A percentile compares a stretch with the other conserved stretches of the same genome.
These are phyloP conservation scores for Leucoma salicis DNA, from an alignment of 2,888 invertebrate genomes.

Conservation along the genomic window DNA sequence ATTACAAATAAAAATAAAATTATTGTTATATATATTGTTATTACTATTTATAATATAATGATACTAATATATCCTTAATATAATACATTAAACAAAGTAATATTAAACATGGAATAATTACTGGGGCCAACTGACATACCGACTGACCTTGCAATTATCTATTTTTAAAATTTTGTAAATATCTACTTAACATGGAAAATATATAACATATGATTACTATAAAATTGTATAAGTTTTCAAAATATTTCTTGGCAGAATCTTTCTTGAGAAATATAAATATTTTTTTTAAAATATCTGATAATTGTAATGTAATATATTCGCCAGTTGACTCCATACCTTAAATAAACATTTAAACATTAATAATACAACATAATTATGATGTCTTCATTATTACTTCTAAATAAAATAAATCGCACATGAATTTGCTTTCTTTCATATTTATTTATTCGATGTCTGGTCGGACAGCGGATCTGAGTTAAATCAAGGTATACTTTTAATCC, in stretches of 20 bases:
- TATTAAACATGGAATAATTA: constrained; percentile 49
- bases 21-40: constrained; percentile 19
- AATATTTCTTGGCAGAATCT: too few species aligned
- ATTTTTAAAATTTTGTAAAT: too few species aligned
- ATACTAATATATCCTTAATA: constrained; percentile 45
- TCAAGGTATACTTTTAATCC: too few species aligned
- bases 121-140: constrained; percentile 23
- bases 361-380: constrained; percentile 50
- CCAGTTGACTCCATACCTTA: constrained; percentile 27
- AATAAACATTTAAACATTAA: constrained; percentile 44
- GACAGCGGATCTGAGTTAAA: too few species aligned
- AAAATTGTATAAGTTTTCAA: too few species aligned
- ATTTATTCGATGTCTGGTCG: constrained; percentile 14
- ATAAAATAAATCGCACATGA: constrained; percentile 7
- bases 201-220: too few species aligned
- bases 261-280: too few species aligned
- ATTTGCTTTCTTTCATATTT: constrained; percentile 5
- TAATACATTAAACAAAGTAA: constrained; percentile 54
- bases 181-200: too few species aligned
- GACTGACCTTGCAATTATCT: too few species aligned
- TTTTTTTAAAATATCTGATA: too few species aligned
- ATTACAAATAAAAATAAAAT: constrained; percentile 29
- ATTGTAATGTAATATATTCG: constrained; percentile 6
- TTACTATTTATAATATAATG: constrained; percentile 36
- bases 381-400: constrained; percentile 46